Evolutionary conservation across 2,888 invertebrate genomes (phyloP), one percentile per base, ranked within the genome.

Genomic region (Coelinius sp.): DNA sequence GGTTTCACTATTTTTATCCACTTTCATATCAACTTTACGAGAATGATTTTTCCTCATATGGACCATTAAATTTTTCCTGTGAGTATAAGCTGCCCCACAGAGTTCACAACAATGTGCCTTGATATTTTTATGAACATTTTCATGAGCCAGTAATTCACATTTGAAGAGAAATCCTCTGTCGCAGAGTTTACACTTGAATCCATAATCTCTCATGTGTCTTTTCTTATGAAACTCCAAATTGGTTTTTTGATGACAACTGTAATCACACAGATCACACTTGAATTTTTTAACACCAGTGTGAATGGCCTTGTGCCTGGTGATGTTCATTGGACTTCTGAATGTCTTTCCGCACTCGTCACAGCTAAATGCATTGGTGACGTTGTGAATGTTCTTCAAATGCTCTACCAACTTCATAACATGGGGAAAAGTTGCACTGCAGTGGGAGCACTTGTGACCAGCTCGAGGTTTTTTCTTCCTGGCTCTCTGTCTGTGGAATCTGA

Each of bases 401-500:
- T 88, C 87, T 22, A 82, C 81, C 2, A 88, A 78, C 70, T 86
- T 86, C 20, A 82, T 82, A 75, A 81, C 82, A 76, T 86, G 85
- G 65, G 79, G 81, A 71, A 86, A 86, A 46, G 76, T 79, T 20
- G 81, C 84, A 4, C 79, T 79, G 78, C 85, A 86, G 27, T 83
- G 82, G 44, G 81, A 73, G 77, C 85, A 86, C 67, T 83, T 78
- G 77, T 85, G 83, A 78, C 74, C 22, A 75, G 76, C 31, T 83
- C 80, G 2, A 75, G 76, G 14, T 79, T 81, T 66, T 76, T 78
- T 49, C 72, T 17, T 41, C 31, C 74, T 68, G 20, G 70, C 71
- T 74, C 73, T 73, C 24, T 73, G 76, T 66, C 83, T 20, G 17
- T 3, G 59, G 12, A 35, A 25, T 59, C 59, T 59, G 59, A 59